Evolutionary conservation across 2,888 invertebrate species (phyloP), one percentile per base, ranked within the genome.

Genomic region (Eristalis pertinax): DNA sequence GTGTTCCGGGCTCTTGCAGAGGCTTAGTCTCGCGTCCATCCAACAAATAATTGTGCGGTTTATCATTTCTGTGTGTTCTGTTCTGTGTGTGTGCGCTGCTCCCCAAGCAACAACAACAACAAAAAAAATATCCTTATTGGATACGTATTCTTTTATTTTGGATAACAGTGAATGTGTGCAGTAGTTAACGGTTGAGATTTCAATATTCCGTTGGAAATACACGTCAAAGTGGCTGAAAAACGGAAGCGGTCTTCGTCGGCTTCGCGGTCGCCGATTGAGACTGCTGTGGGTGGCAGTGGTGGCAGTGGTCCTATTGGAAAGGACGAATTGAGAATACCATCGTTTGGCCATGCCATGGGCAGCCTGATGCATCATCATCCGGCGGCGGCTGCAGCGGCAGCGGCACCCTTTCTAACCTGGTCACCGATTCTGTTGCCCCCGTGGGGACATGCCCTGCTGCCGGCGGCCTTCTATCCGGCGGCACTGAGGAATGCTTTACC

Each of bases 341-440:
- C 92, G 24, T 80, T 87, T 77, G 79, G 85, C 50, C 92, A 92
- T 79, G 90, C 91, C 89, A 92, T 93, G 91, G 91, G 92, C 89
- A 92, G 92, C 85, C 89, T 93, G 41, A 93, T 93, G 91, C 91
- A 91, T 65, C 92, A 92, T 1, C 91, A 92, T 80, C 95, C 94
- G 87, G 94, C 94, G 77, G 94, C 95, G 10, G 94, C 95, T 8
- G 95, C 96, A 70, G 94, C 95, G 13, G 94, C 95, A 24, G 94
- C 95, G n/a, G 94, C 95, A n/a, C 95, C 96, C 78, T 94, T 96
- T 91, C 93, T 96, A 91, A 95, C 96, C 22, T 96, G 96, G 96
- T 96, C 96, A 90, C 96, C 96, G 63, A 95, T 96, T 87, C 92
- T 96, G 90, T 93, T 96, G 92, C 96, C 96, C 90, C 96, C 96